phyloP scores from a whole-genome alignment of 2,113 vertebrate species.

The Raja brachyura region DNA sequence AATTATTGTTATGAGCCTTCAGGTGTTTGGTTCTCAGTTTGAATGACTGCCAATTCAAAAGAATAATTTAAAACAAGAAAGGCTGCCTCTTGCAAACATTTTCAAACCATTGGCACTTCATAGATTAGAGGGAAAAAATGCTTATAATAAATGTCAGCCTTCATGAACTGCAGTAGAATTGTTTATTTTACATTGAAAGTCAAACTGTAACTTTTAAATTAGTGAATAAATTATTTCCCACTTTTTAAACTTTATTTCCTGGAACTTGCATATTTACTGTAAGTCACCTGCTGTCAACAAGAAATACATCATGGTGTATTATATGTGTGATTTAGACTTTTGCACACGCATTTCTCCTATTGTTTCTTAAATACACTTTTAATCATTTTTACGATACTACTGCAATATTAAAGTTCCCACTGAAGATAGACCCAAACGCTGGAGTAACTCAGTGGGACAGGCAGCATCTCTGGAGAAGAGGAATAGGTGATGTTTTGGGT shows the following conservation, averaged over 20 bases:
- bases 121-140: not conserved
- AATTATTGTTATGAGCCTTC: not conserved
- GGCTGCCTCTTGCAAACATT: not conserved
- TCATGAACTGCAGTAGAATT: not conserved
- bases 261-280: not conserved
- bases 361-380: too few relatives aligned
- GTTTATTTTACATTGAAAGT: not conserved
- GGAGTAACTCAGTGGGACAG: too few relatives aligned
- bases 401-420: too few relatives aligned
- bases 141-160: not conserved
- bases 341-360: too few relatives aligned
- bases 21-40: not conserved
- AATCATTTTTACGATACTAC: too few relatives aligned
- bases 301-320: too few relatives aligned
- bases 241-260: not conserved
- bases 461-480: too few relatives aligned
- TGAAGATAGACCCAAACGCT: too few relatives aligned
- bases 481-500: too few relatives aligned
- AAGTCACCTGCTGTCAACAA: too few relatives aligned
- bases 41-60: not conserved
- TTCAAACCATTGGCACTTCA: not conserved
- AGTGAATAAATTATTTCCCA: slow-evolving; percentile 2
- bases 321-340: too few relatives aligned
- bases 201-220: not conserved
- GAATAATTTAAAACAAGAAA: not conserved